Base-by-base conservation (phyloP, 2,888 invertebrate species). In the Pyrgus malvae region DNA sequence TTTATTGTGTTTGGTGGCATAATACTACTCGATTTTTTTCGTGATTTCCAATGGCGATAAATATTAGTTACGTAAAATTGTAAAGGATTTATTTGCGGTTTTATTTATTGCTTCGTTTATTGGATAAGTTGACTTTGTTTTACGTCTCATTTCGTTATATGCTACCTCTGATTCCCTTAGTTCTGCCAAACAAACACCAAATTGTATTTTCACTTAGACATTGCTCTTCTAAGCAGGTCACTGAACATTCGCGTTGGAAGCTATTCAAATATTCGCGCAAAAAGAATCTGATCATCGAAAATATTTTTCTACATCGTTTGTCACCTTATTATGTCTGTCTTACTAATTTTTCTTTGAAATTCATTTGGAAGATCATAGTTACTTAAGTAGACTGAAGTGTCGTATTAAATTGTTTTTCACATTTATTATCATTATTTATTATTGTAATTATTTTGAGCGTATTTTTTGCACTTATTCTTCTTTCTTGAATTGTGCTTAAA, bases 251-350 rank as follows among this genome's bases (percentile, higher is more conserved):
- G 12, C 11, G 12, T 46, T 42, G 25, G 21, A 41, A 17, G 33
- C 40, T 35, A 46, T 46, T 46, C 35, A 46, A 46, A n/a, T 35
- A 46, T 46, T 46, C 23, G 21, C 35, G 16, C 35, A 46, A 46
- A 16, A 35, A 46, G 23, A 14, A 14, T 11, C 14, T 16, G 12
- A 14, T 45, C 5, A 33, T 21, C 8, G 14, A 40, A 40, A 40
- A 25, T 25, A 6, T 46, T 35, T 46, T 33, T 31, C 44, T 11
- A 2, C 35, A 23, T 48, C 25, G 14, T 9, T 48, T 25, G 23
- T 25, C 46, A 37, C 11, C 44, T 44, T 11, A 31, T 31, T 31
- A 45, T 45, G 23, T 40, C 40, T 21, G 29, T 45, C 19, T 1
- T 9, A 21, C 14, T 21, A 1, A 19, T 31, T 19, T 17, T 9